phyloP scores from a whole-genome alignment of 2,888 invertebrate genomes.

The Anthrax anthrax region DNA sequence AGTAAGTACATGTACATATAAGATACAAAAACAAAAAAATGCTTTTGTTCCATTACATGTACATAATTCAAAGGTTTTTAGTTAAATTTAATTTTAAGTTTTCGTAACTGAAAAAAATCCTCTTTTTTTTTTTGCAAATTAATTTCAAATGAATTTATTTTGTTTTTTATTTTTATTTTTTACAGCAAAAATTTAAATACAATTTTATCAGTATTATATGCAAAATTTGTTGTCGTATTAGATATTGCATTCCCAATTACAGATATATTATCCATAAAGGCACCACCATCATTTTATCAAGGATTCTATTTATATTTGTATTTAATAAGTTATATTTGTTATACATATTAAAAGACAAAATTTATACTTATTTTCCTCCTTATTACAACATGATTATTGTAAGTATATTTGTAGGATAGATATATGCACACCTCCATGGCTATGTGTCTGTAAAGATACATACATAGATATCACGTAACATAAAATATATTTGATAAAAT shows the following conservation, averaged over 20 bases:
- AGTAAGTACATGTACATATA: too few relatives aligned
- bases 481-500: too few relatives aligned
- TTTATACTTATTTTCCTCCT: constrained; percentile 34
- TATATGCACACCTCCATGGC: not conserved
- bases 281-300: constrained; percentile 43
- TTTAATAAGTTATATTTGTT: constrained; percentile 50
- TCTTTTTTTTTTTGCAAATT: too few relatives aligned
- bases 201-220: constrained; percentile 59
- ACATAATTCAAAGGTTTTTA: too few relatives aligned
- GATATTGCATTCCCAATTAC: constrained; percentile 68
- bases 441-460: too few relatives aligned
- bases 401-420: not conserved
- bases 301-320: constrained; percentile 66
- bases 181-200: constrained; percentile 47
- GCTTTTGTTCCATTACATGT: too few relatives aligned
- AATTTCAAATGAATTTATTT: not conserved
- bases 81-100: not conserved
- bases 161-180: not conserved
- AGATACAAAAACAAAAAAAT: too few relatives aligned
- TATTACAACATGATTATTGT: constrained; percentile 28
- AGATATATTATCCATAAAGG: constrained; percentile 57
- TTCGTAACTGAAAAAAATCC: too few relatives aligned
- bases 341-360: constrained; percentile 42
- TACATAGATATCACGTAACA: not conserved
- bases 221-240: constrained; percentile 60